phyloP scores from a whole-genome alignment of 2,888 invertebrate species.

The Drosophila prolongata region DNA sequence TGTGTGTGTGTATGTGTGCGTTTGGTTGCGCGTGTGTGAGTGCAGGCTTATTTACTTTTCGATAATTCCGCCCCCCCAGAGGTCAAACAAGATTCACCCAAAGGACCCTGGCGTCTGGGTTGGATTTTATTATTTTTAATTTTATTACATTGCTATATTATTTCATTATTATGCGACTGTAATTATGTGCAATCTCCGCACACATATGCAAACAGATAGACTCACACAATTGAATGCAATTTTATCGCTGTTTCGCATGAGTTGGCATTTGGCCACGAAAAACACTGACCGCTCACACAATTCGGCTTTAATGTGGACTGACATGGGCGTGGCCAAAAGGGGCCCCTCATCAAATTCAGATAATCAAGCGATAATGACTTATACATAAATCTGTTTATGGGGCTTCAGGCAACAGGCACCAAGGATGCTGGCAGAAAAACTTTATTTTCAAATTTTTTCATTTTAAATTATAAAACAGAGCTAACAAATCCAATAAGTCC shows the following conservation, averaged over 20 bases:
- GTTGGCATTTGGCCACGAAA: slow-evolving; percentile 31
- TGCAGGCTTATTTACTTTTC: slow-evolving; percentile 27
- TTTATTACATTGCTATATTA: slow-evolving; percentile 42
- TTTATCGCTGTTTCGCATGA: slow-evolving; percentile 69
- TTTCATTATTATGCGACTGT: slow-evolving; percentile 53
- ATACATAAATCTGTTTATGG: not conserved
- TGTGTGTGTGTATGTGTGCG: slow-evolving; percentile 12
- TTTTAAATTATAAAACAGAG: no score
- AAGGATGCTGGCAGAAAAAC: no score
- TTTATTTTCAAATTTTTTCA: no score
- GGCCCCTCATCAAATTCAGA: slow-evolving; percentile 6
- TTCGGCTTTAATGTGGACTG: slow-evolving; percentile 10
- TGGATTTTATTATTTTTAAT: slow-evolving; percentile 47
- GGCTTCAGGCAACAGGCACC: no score
- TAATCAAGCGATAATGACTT: slow-evolving; percentile 4
- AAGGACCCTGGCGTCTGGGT: slow-evolving; percentile 1
- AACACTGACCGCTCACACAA: not conserved
- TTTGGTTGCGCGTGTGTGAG: no score
- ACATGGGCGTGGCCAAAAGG: not conserved
- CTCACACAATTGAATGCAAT: slow-evolving; percentile 44
- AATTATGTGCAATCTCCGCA: slow-evolving; percentile 48
- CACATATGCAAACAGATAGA: slow-evolving; percentile 13
- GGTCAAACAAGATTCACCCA: slow-evolving; percentile 26
- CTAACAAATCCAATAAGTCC: no score
- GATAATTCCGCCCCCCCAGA: slow-evolving; percentile 14